Conservation (phyloP, 2,797 vertebrate species). For the Xerus rutilus region DNA sequence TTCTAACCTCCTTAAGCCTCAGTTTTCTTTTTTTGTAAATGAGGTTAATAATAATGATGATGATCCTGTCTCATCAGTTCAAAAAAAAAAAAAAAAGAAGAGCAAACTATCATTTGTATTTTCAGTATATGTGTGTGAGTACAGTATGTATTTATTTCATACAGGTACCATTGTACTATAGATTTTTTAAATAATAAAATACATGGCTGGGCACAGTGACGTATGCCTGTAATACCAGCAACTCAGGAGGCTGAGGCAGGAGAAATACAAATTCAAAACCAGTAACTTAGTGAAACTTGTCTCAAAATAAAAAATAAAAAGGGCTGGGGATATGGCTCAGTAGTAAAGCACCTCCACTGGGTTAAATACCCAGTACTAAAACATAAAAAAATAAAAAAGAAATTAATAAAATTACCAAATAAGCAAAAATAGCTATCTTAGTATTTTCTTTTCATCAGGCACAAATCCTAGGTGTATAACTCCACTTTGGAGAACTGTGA, state of each 20-base stretch:
- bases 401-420: neutral
- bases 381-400: neutral
- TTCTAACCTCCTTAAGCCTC: slow-evolving; percentile 39
- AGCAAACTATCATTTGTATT: neutral
- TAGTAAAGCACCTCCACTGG: too few species aligned
- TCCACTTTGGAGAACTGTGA: neutral
- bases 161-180: neutral
- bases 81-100: neutral
- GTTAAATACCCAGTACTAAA: too few species aligned
- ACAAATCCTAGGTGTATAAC: neutral
- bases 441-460: neutral
- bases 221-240: too few species aligned
- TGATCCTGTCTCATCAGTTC: neutral
- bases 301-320: too few species aligned
- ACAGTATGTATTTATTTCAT: neutral
- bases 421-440: slow-evolving; percentile 29
- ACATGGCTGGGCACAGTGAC: neutral
- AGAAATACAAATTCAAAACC: too few species aligned
- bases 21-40: slow-evolving; percentile 49
- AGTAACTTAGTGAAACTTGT: too few species aligned
- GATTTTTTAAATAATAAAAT: neutral
- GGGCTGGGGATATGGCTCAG: too few species aligned
- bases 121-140: neutral
- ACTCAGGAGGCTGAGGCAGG: too few species aligned
- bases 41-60: neutral